These are phyloP conservation scores for Alectura lathami DNA, from an alignment of 2,113 vertebrate genomes.

Conservation along the genomic window DNA sequence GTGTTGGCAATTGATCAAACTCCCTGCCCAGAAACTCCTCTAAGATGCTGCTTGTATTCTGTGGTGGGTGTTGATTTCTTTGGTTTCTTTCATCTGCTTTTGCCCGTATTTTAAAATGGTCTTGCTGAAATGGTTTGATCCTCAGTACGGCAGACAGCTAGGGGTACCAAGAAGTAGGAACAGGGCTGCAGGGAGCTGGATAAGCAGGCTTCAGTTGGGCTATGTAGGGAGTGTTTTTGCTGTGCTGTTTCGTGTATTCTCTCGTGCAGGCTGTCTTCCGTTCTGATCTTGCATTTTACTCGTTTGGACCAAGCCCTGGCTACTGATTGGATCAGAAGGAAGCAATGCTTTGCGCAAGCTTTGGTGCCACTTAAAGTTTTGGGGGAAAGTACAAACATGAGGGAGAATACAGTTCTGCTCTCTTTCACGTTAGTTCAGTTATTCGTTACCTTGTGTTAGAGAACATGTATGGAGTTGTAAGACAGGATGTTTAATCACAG, in stretches of 20 bases:
- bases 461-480: background rate
- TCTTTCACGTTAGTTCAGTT: background rate
- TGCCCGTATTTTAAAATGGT: background rate
- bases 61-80: background rate
- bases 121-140: background rate
- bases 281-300: background rate
- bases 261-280: background rate
- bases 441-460: background rate
- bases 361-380: background rate
- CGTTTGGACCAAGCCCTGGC: background rate
- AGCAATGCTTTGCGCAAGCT: background rate
- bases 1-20: background rate
- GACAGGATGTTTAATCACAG: background rate
- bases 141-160: background rate
- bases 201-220: background rate
- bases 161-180: background rate
- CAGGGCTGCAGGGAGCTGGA: background rate
- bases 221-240: background rate
- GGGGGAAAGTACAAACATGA: background rate
- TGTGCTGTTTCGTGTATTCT: background rate
- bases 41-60: background rate
- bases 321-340: background rate
- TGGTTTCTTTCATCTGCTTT: background rate
- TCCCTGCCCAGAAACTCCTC: background rate
- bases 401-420: background rate